phyloP scores from a whole-genome alignment of 1,140 invertebrate genomes.

The Drosophila biarmipes region DNA sequence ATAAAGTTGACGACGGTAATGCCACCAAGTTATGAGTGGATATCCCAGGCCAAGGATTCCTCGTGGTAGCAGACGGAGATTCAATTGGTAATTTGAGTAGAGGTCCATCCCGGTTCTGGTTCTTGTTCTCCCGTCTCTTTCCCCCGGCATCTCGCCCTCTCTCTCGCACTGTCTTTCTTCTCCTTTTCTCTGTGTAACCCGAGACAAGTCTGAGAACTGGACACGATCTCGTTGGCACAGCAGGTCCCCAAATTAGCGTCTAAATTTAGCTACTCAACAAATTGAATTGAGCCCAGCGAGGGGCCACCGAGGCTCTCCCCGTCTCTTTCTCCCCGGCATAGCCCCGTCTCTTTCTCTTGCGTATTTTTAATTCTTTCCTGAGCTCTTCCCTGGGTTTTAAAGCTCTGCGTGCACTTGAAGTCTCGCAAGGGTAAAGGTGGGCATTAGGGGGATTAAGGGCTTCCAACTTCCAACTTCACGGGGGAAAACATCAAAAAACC shows the following conservation, averaged over 20 bases:
- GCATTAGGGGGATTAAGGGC: conserved; percentile 34
- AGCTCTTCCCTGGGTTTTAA: conserved; percentile 28
- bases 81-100: conserved; percentile 66
- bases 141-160: not conserved
- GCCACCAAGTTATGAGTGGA: conserved; percentile 49
- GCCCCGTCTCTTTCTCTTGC: conserved; percentile 1
- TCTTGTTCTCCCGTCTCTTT: conserved; percentile 15
- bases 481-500: conserved; percentile 46
- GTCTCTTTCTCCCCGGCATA: conserved; percentile 5
- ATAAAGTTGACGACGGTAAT: conserved; percentile 54
- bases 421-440: not conserved
- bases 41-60: conserved; percentile 15
- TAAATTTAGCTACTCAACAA: conserved; percentile 75
- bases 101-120: conserved; percentile 27
- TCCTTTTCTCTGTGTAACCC: conserved; percentile 25
- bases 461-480: conserved; percentile 23
- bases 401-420: conserved; percentile 35
- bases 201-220: conserved; percentile 55
- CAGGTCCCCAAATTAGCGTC: conserved; percentile 76
- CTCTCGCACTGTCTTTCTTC: not conserved
- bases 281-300: conserved; percentile 52
- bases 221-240: conserved; percentile 55
- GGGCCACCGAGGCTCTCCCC: not conserved
- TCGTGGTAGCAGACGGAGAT: conserved; percentile 40
- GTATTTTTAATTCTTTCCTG: not conserved